Evolutionary conservation across 2,888 invertebrate species (phyloP).

Genomic region (Monoplex corrugatus): DNA sequence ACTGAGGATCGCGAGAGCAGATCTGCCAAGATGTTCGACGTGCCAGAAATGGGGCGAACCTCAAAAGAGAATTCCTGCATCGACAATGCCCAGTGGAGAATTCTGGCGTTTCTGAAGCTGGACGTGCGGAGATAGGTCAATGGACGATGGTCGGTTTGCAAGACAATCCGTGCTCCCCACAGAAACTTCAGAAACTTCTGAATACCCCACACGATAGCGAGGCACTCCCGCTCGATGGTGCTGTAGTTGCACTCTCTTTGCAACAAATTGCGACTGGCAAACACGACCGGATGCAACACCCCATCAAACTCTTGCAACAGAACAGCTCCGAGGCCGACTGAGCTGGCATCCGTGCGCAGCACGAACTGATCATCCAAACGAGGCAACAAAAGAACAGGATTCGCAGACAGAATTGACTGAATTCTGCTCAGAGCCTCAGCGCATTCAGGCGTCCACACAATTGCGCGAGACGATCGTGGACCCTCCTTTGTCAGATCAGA

Average conservation of each 20-base stretch:
- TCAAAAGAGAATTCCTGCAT: background rate
- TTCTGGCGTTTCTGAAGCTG: too few species aligned
- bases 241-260: too few species aligned
- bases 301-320: background rate
- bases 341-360: background rate
- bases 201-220: too few species aligned
- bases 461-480: background rate
- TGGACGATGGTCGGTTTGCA: too few species aligned
- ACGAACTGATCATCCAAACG: background rate
- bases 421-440: slow-evolving; percentile 54
- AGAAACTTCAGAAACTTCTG: background rate
- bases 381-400: slow-evolving; percentile 51
- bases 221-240: too few species aligned
- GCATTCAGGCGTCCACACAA: slow-evolving; percentile 54
- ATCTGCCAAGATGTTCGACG: background rate
- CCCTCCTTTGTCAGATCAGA: slow-evolving; percentile 41
- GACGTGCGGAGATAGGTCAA: too few species aligned
- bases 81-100: too few species aligned
- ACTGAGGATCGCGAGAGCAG: background rate
- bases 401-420: slow-evolving; percentile 50
- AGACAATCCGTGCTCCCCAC: background rate
- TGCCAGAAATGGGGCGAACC: background rate
- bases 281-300: background rate
- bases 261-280: too few species aligned
- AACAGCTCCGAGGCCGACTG: background rate